phyloP scores from a whole-genome alignment of 2,797 vertebrate species.

The Lepidocolaptes lacrymiger region DNA sequence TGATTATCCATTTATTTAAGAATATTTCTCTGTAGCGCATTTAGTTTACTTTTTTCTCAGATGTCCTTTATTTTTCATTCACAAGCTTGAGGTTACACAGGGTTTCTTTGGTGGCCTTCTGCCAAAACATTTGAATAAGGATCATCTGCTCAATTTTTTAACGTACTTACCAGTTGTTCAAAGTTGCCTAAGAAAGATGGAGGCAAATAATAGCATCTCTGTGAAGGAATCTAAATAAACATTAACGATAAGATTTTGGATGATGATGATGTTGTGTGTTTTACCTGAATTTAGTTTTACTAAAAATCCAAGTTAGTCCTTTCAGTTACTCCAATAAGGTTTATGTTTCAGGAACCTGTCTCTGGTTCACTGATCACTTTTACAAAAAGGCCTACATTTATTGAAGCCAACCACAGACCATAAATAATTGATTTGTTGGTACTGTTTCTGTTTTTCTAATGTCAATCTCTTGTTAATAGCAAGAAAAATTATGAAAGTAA shows the following conservation, averaged over 20 bases:
- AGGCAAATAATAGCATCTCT: not conserved
- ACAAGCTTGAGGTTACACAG: not conserved
- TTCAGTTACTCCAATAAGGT: not conserved
- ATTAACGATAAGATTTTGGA: not conserved
- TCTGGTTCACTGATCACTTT: not conserved
- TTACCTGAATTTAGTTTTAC: not conserved
- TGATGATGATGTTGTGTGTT: not conserved
- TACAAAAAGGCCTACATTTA: not conserved
- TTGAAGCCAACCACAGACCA: not conserved
- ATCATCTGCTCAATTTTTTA: not conserved
- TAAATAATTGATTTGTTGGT: not conserved
- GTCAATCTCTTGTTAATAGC: not conserved
- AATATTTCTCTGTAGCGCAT: not conserved
- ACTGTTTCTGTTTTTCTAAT: not conserved
- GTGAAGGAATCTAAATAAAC: not conserved
- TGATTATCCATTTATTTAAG: not conserved
- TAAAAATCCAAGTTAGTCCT: not conserved
- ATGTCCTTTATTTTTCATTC: conserved; percentile 11
- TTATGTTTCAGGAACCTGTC: not conserved
- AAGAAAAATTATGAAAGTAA: not conserved
- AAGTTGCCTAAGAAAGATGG: not conserved
- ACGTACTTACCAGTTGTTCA: not conserved
- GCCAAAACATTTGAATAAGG: not conserved
- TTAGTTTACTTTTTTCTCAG: not conserved
- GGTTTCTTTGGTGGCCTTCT: not conserved